Evolutionary conservation across 2,888 invertebrate species (phyloP).

Genomic region (Eupithecia subumbrata): DNA sequence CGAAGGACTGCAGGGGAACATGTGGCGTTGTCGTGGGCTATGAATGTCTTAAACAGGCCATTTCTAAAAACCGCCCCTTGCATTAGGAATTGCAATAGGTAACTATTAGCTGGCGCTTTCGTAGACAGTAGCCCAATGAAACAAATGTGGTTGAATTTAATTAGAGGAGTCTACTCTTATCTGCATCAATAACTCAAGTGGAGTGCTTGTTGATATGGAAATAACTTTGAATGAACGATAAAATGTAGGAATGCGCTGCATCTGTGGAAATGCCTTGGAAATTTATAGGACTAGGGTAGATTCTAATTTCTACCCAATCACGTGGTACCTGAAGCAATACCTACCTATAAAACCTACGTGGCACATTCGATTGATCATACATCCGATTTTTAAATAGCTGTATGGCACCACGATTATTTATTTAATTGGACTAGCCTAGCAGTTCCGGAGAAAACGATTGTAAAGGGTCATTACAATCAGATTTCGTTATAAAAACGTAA

Average conservation of each 20-base stretch:
- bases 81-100: not conserved
- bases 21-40: not conserved
- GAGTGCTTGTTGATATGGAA: conserved; percentile 16
- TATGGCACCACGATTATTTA: too few relatives aligned
- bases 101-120: not conserved
- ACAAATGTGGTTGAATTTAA: conserved; percentile 36
- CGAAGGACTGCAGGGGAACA: too few relatives aligned
- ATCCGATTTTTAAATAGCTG: too few relatives aligned
- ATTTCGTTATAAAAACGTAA: not conserved
- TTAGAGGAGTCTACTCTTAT: conserved; percentile 36
- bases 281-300: not conserved
- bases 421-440: too few relatives aligned
- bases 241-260: not conserved
- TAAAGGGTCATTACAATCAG: too few relatives aligned
- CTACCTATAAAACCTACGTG: too few relatives aligned
- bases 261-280: not conserved
- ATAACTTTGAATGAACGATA: conserved; percentile 2
- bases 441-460: too few relatives aligned
- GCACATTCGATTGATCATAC: too few relatives aligned
- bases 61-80: not conserved
- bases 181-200: conserved; percentile 45
- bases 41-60: too few relatives aligned
- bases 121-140: conserved; percentile 2
- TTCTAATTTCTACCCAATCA: too few relatives aligned
- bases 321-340: too few relatives aligned